These are phyloP conservation scores for Opisthocomus hoazin DNA, from an alignment of 2,113 vertebrate species.

Conservation along the genomic window DNA sequence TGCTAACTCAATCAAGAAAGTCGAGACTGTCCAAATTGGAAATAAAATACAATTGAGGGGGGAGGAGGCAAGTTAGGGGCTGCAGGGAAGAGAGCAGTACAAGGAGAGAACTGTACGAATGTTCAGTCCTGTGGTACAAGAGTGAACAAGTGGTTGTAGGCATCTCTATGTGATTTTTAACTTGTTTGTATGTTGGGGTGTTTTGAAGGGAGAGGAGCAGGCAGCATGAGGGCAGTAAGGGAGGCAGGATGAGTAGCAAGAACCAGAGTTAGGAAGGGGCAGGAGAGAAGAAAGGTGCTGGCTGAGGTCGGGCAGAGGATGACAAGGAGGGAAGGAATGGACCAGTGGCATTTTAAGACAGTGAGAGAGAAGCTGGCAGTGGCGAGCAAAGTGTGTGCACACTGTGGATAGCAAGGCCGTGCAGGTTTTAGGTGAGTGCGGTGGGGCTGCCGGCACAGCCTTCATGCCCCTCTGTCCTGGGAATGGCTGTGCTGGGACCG, in stretches of 20 bases:
- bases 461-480: fast-evolving
- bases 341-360: background rate
- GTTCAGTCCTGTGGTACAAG: background rate
- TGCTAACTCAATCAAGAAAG: background rate
- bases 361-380: background rate
- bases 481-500: background rate
- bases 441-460: background rate
- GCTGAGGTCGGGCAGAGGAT: background rate
- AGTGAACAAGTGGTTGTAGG: background rate
- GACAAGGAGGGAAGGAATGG: background rate
- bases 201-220: background rate
- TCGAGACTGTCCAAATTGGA: background rate
- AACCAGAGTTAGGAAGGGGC: background rate
- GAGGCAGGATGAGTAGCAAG: background rate
- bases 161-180: background rate
- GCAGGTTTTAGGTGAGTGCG: background rate
- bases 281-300: background rate
- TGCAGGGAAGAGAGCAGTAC: background rate
- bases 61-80: background rate
- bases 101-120: background rate
- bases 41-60: background rate
- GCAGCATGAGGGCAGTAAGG: background rate
- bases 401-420: background rate
- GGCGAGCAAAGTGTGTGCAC: background rate
- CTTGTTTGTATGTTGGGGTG: fast-evolving